Evolutionary conservation across 2,888 invertebrate genomes (phyloP), one percentile per base, ranked within the genome.

Genomic region (Synanthedon andrenaeformis): DNA sequence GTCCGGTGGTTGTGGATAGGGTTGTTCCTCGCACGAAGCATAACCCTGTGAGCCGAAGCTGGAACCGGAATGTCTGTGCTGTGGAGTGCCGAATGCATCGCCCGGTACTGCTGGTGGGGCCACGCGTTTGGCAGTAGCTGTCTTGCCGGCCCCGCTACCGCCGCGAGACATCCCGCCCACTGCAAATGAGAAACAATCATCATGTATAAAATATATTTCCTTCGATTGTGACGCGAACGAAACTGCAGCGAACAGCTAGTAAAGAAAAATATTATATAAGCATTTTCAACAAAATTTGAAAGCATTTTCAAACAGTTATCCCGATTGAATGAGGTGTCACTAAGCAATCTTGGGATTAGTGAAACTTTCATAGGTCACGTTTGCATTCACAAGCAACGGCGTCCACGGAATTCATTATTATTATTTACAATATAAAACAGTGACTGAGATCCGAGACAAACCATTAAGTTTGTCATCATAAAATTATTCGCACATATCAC

Each of bases 101-200:
- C 93, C 92, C 52, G 95, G 95, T 62, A 95, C 93, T 53, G 95
- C 94, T 50, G 95, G 95, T 68, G 96, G 96, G 66, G 96, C 93
- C 75, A 96, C 96, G 88, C 95, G 95, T 88, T 96, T 96, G 73
- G 93, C 94, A 87, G 95, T 95, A 79, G 93, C 92, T 81, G 93
- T 92, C 84, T 85, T 85, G 69, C 94, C 92, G 84, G 95, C 91
- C 61, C 82, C 83, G 72, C 76, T 74, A 66, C 84, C 86, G 71
- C 94, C 92, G 89, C 95, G 94, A 79, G 93, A 94, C 93, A 95
- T 94, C 79, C 95, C 95, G 90, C 94, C 95, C 90, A 94, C 94
- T 94, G 90, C 54, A 90, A 90, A 48, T 69, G 74, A 68, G 67
- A 69, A 68, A 66, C 70, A 72, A 64, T 12, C 6, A 10, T 10